Evolutionary conservation across 1,140 invertebrate species (phyloP), one percentile per base, ranked within the genome.

Genomic region (Anoplolepis gracilipes): DNA sequence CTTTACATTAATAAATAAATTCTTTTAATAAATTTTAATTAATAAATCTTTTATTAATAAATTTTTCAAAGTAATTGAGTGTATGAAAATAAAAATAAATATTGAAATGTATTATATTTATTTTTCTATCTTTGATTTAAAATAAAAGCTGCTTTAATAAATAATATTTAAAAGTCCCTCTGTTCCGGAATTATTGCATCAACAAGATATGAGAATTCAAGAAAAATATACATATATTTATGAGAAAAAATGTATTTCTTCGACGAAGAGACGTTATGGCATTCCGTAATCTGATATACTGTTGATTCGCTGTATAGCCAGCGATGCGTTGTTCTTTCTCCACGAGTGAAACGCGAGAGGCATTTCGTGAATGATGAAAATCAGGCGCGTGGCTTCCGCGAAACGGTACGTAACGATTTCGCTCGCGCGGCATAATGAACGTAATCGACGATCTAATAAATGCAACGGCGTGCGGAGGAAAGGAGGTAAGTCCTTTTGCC

Each of bases 371-470:
- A 75, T 62, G 88, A 79, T 87, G 85, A 64, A 88, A 88, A 88
- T 88, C 73, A 61, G 22, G 46, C 70, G 62, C 72, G 79, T 85
- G 81, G 59, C 82, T 90, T 88, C 78, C 88, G 75, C 59, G 86
- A 84, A 90, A 61, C 79, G 39, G 73, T 53, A 89, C 72, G 62
- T 76, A 73, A 85, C 85, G 73, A 55, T 28, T 72, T 42, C 69
- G 42, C 42, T 62, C 79, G 28, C 85, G 79, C 57, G 78, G 70
- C 33, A 61, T 90, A 90, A 90, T 82, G 88, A 90, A 42, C 86
- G 61, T 85, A 90, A 90, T 90, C 88, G 86, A 19, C 88, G 84
- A 90, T 90, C 89, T 90, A 90, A 90, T 90, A 88, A 90, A 72
- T 59, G 84, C 78, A 87, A 90, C 88, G 85, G 79, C 82, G 61